A percentile compares a stretch with the other conserved stretches of the same genome.
These are phyloP conservation scores for Aleadryas rufinucha DNA, from an alignment of 2,113 vertebrate species.

Conservation along the genomic window DNA sequence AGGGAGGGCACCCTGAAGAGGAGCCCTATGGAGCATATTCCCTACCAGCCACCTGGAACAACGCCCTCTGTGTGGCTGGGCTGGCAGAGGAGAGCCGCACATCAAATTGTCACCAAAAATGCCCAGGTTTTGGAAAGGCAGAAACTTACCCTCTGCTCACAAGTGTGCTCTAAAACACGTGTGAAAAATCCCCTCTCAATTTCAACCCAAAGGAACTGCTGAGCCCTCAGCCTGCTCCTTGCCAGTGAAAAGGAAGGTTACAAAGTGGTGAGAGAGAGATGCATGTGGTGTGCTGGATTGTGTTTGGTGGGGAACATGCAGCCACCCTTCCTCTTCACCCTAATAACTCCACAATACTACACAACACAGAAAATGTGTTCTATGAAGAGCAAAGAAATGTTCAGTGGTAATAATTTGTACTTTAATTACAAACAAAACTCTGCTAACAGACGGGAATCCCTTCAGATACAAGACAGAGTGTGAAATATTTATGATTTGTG, in stretches of 20 bases:
- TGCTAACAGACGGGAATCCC: neutral
- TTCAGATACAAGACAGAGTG: constrained; percentile 7
- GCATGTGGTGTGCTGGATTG: neutral
- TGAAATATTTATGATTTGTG: constrained; percentile 52
- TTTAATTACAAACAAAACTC: constrained; percentile 34
- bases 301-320: neutral
- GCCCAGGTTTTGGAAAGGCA: neutral
- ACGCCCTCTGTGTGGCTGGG: neutral
- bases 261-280: neutral
- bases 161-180: neutral
- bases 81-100: neutral
- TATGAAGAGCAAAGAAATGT: neutral
- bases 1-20: neutral
- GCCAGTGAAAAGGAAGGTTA: neutral
- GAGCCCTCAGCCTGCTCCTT: neutral
- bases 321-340: neutral
- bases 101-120: neutral
- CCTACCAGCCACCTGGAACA: rapidly evolving
- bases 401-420: constrained; percentile 3
- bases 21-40: rapidly evolving
- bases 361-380: neutral
- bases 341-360: rapidly evolving
- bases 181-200: neutral
- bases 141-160: neutral
- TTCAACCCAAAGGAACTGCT: neutral